These are phyloP conservation scores for Troides oblongomaculatus DNA, from an alignment of 2,888 invertebrate species.

Conservation along the genomic window DNA sequence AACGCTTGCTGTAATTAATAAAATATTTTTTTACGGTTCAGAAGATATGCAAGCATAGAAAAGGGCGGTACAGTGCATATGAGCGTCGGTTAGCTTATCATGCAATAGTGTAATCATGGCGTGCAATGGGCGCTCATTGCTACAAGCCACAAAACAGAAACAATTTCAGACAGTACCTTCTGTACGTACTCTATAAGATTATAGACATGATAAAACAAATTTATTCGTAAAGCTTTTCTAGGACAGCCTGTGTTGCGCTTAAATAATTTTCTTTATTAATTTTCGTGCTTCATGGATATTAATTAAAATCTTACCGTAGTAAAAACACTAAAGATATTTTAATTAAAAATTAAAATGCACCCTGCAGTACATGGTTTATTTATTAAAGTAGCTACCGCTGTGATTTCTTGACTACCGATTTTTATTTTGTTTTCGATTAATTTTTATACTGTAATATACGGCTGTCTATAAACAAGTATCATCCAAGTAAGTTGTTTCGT, in stretches of 20 bases:
- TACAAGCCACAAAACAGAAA: constrained; percentile 20
- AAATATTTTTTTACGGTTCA: not conserved
- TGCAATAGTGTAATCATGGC: constrained; percentile 67
- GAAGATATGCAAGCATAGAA: not conserved
- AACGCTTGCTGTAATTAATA: not conserved
- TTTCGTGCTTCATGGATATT: constrained; percentile 19
- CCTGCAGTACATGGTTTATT: not conserved
- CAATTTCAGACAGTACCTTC: constrained; percentile 10
- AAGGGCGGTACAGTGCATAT: constrained; percentile 41
- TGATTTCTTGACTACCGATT: not conserved
- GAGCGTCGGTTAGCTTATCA: constrained; percentile 48
- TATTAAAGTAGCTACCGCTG: not conserved
- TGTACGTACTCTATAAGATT: constrained; percentile 15
- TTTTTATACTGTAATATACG: not conserved
- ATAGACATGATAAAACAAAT: constrained; percentile 24
- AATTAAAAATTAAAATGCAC: not conserved
- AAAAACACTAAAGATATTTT: not conserved
- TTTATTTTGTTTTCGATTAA: not conserved
- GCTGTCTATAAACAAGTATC: constrained; percentile 8
- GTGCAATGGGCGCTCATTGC: constrained; percentile 45
- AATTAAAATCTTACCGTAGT: constrained; percentile 9
- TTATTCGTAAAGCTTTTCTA: constrained; percentile 16
- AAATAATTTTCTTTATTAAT: constrained; percentile 11
- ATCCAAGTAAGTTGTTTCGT: constrained; percentile 44
- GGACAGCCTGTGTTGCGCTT: not conserved